These are phyloP conservation scores for Coenobita brevimanus DNA, from an alignment of 1,140 invertebrate species.

Conservation along the genomic window DNA sequence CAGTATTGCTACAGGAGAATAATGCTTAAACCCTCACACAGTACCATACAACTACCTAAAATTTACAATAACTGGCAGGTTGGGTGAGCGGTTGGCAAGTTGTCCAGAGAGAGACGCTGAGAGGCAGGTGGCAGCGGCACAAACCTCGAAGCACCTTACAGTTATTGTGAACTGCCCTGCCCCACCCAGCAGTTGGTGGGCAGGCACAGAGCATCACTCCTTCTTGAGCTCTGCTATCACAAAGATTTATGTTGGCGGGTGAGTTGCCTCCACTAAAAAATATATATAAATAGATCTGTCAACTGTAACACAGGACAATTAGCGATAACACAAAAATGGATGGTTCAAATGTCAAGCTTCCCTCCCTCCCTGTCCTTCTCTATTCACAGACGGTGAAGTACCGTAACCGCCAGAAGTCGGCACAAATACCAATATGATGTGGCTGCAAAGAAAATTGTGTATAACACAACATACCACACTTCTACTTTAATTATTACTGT, in stretches of 20 bases:
- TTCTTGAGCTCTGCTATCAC: slow-evolving; percentile 36
- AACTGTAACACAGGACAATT: slow-evolving; percentile 35
- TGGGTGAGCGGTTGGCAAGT: too few species aligned
- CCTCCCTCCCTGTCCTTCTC: not conserved
- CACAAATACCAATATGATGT: not conserved
- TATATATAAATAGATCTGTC: slow-evolving; percentile 41
- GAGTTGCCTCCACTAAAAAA: slow-evolving; percentile 21
- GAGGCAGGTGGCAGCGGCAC: too few species aligned
- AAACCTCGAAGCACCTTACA: slow-evolving; percentile 61
- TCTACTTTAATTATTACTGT: too few species aligned
- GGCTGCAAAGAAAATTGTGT: too few species aligned
- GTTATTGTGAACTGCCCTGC: slow-evolving; percentile 42
- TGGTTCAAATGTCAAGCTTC: slow-evolving; percentile 5
- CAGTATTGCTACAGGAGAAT: too few species aligned
- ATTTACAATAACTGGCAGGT: too few species aligned
- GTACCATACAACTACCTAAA: slow-evolving; percentile 36
- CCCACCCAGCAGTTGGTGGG: too few species aligned
- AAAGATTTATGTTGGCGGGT: slow-evolving; percentile 48
- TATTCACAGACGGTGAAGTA: too few species aligned
- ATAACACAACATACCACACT: too few species aligned
- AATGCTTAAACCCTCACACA: slow-evolving; percentile 34
- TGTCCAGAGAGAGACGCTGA: too few species aligned
- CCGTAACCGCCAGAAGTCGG: too few species aligned
- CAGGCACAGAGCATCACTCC: too few species aligned
- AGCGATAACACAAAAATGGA: slow-evolving; percentile 10